Conservation (phyloP, 30 jellyfish, hydroid and myxozoan species). For the Pseudorhiza aurosa region DNA sequence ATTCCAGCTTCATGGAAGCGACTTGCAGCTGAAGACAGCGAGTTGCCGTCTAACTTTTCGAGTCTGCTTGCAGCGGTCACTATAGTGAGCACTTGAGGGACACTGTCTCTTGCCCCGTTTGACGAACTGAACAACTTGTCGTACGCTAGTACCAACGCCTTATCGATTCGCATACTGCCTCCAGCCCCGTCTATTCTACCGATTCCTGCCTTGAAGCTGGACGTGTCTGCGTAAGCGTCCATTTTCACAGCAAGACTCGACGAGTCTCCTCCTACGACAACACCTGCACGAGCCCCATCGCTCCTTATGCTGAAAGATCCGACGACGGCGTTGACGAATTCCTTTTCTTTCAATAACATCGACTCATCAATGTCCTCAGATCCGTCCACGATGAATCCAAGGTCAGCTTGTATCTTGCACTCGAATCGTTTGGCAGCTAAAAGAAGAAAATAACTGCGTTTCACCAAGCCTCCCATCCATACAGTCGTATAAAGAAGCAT, state of each 20-base stretch:
- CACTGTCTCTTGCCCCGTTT: conserved; percentile 62
- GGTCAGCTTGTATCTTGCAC: conserved; percentile 27
- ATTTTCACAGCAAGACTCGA: conserved; percentile 12
- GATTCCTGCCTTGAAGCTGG: conserved; percentile 35
- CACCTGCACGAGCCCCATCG: conserved; percentile 44
- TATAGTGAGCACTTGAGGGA: conserved; percentile 50
- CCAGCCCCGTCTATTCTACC: not conserved
- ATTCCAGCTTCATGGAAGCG: conserved; percentile 52
- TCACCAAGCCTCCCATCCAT: no score
- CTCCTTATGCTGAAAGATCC: conserved; percentile 9
- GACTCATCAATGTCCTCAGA: conserved; percentile 1
- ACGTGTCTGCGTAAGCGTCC: not conserved
- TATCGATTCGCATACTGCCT: conserved; percentile 30
- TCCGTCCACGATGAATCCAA: conserved; percentile 34
- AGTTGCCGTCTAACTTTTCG: conserved; percentile 14
- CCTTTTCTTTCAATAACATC: conserved; percentile 4
- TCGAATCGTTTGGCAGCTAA: conserved; percentile 20
- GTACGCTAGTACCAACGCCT: conserved; percentile 32
- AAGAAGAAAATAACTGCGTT: no score
- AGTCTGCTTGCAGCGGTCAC: conserved; percentile 39
- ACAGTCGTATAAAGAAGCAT: no score
- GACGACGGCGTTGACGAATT: conserved; percentile 24
- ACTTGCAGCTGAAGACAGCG: conserved; percentile 20
- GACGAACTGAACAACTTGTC: conserved; percentile 16
- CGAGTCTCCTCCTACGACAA: conserved; percentile 18